These are phyloP conservation scores for Malacoraja senta DNA, from an alignment of 2,797 vertebrate genomes.

Conservation along the genomic window DNA sequence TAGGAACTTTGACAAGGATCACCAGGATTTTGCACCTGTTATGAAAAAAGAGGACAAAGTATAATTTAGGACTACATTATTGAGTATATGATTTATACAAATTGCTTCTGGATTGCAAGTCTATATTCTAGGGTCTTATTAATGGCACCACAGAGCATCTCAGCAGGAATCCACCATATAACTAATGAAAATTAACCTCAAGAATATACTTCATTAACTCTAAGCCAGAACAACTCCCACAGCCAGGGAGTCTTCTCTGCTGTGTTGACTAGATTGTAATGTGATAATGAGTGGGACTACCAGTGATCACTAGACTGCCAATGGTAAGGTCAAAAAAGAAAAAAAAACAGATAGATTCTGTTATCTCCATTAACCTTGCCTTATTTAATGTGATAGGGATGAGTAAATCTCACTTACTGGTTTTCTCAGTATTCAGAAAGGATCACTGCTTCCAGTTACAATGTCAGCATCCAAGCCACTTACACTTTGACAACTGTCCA, in stretches of 20 bases:
- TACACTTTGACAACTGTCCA: too few species aligned
- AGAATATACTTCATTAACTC: too few species aligned
- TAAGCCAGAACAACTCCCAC: neutral
- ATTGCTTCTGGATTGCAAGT: neutral
- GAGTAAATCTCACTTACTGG: neutral
- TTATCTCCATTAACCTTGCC: neutral
- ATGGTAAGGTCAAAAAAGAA: neutral
- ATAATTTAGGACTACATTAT: neutral
- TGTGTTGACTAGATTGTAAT: neutral
- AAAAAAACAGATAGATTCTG: neutral
- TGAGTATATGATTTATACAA: too few species aligned
- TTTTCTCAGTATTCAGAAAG: neutral
- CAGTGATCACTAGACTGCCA: neutral
- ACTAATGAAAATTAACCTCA: neutral
- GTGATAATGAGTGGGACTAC: neutral
- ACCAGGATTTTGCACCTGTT: neutral
- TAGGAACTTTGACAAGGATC: neutral
- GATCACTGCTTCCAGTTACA: neutral
- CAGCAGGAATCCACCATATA: neutral
- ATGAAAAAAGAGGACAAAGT: too few species aligned
- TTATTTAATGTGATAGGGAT: neutral
- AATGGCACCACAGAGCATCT: neutral
- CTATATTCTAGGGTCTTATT: neutral
- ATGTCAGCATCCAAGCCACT: neutral
- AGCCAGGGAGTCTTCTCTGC: neutral